Evolutionary conservation across 2,888 invertebrate species (phyloP), one percentile per base, ranked within the genome.

Genomic region (Cantharis nigra): DNA sequence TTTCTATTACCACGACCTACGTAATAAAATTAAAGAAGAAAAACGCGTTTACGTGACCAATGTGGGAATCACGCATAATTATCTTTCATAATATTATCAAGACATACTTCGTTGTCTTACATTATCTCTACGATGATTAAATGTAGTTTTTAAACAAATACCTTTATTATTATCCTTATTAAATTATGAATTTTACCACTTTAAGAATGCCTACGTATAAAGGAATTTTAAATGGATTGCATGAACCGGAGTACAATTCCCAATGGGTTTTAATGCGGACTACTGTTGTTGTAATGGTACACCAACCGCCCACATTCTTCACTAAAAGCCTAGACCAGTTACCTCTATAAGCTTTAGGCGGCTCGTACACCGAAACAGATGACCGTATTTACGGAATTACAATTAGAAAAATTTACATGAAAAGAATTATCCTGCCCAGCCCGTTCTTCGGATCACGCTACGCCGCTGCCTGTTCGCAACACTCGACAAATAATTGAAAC

Each of bases 41-140:
- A 75, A 62, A 33, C 62, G 63, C 75, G 69, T 67, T 79, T 71
- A 79, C 76, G 75, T 75, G 78, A 77, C 79, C 80, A 74, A 74
- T 79, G 79, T 80, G 80, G 74, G 80, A 80, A 80, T 79, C 77
- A 79, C 78, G 70, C 74, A 75, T 79, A 78, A 80, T 80, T 80
- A 79, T 80, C 79, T 77, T 11, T 69, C 63, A 69, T 76, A 72
- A 23, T 23, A 5, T 69, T 63, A 65, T 65, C 13, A 65, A 65
- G 65, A 65, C n/a, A 49, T 49, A 49, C 33, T n/a, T 49, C 11
- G 30, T 30, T 30, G 30, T 11, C 30, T 30, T 30, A 30, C 11
- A n/a, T n/a, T 49, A 49, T 49, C 13, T 49, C 13, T 13, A 33
- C 13, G 3, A 49, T 3, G 33, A 49, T 49, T 49, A 49, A 49